A percentile compares a stretch with the other conserved stretches of the same genome.
Conservation (phyloP, 1,140 invertebrate genomes). For the Papilio xuthus region DNA sequence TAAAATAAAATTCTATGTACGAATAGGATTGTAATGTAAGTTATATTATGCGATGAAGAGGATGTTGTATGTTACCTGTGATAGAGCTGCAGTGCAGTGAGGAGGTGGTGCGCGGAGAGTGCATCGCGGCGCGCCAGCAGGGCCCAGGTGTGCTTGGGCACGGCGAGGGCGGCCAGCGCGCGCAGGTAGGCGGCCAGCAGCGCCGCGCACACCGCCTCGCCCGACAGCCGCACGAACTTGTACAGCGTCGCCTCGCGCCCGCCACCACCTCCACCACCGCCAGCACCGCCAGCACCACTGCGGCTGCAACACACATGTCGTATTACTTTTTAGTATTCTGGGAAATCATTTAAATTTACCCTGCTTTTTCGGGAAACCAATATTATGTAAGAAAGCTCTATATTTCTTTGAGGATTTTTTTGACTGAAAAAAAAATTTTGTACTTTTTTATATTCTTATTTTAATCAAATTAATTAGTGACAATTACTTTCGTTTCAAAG, state of each 20-base stretch:
- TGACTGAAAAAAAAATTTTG: too few relatives aligned
- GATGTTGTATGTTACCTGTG: slow-evolving; percentile 76
- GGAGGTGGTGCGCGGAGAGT: slow-evolving; percentile 83
- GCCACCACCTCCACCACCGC: slow-evolving; percentile 48
- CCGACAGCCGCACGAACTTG: slow-evolving; percentile 94
- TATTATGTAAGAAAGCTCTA: too few relatives aligned
- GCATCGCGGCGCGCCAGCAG: slow-evolving; percentile 88
- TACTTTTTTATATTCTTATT: too few relatives aligned
- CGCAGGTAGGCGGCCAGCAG: slow-evolving; percentile 94
- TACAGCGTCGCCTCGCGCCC: slow-evolving; percentile 90
- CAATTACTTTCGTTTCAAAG: too few relatives aligned
- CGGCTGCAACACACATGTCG: background rate
- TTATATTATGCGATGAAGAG: too few relatives aligned
- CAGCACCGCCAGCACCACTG: background rate
- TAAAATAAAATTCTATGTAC: background rate
- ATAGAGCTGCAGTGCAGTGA: slow-evolving; percentile 91
- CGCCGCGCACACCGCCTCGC: slow-evolving; percentile 92
- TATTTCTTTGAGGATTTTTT: too few relatives aligned
- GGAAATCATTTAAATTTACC: background rate
- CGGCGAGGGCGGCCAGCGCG: slow-evolving; percentile 92
- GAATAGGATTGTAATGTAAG: too few relatives aligned
- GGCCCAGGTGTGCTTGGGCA: slow-evolving; percentile 92
- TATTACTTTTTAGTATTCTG: too few relatives aligned
- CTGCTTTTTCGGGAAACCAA: too few relatives aligned
- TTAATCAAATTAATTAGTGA: too few relatives aligned